phyloP scores from a whole-genome alignment of 2,113 vertebrate species.

The Bos indicus region DNA sequence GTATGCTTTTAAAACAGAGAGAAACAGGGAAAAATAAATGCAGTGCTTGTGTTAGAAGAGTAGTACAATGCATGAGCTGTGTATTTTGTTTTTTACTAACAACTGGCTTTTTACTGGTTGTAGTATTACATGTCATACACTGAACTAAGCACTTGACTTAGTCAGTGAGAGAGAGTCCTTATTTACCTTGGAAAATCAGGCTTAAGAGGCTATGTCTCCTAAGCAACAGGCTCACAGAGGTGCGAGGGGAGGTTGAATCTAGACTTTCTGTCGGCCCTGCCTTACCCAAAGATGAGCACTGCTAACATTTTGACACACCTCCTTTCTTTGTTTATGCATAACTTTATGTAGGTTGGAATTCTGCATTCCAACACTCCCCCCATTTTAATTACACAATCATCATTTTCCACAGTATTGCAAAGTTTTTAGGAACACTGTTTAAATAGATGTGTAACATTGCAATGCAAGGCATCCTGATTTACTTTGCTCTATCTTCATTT shows the following conservation, averaged over 20 bases:
- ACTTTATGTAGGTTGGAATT: not conserved
- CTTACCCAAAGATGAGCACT: not conserved
- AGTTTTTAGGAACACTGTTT: not conserved
- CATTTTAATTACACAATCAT: not conserved
- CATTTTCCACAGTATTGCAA: not conserved
- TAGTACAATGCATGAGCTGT: not conserved
- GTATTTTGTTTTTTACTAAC: conserved; percentile 8
- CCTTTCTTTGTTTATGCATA: not conserved
- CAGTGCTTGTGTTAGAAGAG: not conserved
- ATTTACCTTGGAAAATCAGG: not conserved
- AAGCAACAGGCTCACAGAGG: not conserved
- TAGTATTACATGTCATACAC: not conserved
- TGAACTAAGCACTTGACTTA: not conserved
- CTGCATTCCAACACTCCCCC: not conserved
- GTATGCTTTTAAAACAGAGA: not conserved
- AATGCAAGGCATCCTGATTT: not conserved
- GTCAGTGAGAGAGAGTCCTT: not conserved
- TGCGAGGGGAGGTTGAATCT: not conserved
- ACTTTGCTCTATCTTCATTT: not conserved
- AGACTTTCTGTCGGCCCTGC: not conserved
- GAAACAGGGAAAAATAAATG: not conserved
- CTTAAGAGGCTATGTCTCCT: not conserved
- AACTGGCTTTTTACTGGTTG: not conserved
- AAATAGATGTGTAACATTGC: not conserved
- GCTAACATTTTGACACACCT: not conserved